Conservation (phyloP, 2,797 vertebrate genomes). For the Sebastes hubbsi region DNA sequence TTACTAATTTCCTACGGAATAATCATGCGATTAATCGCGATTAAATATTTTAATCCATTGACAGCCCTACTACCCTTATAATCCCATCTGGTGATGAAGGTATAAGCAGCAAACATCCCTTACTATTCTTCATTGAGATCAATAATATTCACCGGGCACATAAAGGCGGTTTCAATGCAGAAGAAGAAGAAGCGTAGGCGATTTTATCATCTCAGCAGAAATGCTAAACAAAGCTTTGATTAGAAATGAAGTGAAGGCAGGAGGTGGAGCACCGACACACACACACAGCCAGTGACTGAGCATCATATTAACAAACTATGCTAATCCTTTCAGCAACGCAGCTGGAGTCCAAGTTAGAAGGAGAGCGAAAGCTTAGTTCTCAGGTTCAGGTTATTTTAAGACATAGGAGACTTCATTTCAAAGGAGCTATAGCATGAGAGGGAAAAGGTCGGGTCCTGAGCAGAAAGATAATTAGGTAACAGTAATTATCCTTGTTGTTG, state of each 20-base stretch:
- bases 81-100: slow-evolving; percentile 48
- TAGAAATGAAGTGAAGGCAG: slow-evolving; percentile 19
- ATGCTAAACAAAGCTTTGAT: slow-evolving; percentile 48
- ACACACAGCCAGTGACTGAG: slow-evolving; percentile 33
- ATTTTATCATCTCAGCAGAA: slow-evolving; percentile 37
- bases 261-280: slow-evolving; percentile 19
- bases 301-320: slow-evolving; percentile 46
- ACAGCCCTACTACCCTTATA: background rate
- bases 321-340: slow-evolving; percentile 57
- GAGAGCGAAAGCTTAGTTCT: slow-evolving; percentile 37
- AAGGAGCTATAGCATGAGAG: slow-evolving; percentile 50
- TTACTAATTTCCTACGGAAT: too few species aligned
- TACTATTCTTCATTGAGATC: slow-evolving; percentile 27
- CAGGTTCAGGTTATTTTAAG: slow-evolving; percentile 69
- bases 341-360: slow-evolving; percentile 53
- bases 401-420: slow-evolving; percentile 58
- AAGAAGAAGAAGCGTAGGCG: background rate
- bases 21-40: too few species aligned
- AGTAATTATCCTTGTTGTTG: slow-evolving; percentile 57
- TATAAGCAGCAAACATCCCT: background rate
- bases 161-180: background rate
- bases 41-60: too few species aligned
- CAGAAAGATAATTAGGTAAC: slow-evolving; percentile 59
- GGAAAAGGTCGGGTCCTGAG: slow-evolving; percentile 45
- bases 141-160: slow-evolving; percentile 41